Evolutionary conservation across 2,113 vertebrate genomes (phyloP).

Genomic region (Brevimyrus niger): DNA sequence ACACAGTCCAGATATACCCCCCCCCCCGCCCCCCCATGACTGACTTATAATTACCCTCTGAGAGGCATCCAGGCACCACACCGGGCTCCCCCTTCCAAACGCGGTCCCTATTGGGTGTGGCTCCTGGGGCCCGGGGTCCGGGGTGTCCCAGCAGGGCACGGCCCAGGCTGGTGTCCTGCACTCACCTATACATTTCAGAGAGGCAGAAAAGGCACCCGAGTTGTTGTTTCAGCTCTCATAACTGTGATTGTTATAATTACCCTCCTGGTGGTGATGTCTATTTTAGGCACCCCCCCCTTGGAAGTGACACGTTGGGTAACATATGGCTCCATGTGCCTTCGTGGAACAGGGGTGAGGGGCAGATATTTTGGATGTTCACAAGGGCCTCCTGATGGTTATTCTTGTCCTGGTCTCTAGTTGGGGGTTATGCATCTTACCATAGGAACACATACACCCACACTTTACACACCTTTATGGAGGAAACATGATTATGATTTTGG

Average conservation of each 20-base stretch:
- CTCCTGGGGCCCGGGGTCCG: neutral
- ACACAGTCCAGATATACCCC: neutral
- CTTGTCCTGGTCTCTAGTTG: neutral
- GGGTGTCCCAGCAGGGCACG: neutral
- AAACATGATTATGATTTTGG: neutral
- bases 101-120: neutral
- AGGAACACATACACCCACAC: neutral
- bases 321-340: neutral
- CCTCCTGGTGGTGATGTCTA: neutral
- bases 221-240: constrained; percentile 13
- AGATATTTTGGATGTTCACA: constrained; percentile 1
- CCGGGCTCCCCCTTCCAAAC: neutral
- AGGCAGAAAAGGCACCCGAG: neutral
- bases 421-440: neutral
- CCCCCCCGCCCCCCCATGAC: neutral
- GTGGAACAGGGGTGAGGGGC: neutral
- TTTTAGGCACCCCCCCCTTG: neutral
- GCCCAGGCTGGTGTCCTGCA: neutral
- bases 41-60: neutral
- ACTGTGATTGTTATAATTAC: constrained; percentile 15
- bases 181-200: neutral
- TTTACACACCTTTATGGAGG: neutral
- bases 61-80: neutral
- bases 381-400: neutral
- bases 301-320: neutral